phyloP scores from a whole-genome alignment of 2,888 invertebrate genomes.

The Brachypterus glaber region DNA sequence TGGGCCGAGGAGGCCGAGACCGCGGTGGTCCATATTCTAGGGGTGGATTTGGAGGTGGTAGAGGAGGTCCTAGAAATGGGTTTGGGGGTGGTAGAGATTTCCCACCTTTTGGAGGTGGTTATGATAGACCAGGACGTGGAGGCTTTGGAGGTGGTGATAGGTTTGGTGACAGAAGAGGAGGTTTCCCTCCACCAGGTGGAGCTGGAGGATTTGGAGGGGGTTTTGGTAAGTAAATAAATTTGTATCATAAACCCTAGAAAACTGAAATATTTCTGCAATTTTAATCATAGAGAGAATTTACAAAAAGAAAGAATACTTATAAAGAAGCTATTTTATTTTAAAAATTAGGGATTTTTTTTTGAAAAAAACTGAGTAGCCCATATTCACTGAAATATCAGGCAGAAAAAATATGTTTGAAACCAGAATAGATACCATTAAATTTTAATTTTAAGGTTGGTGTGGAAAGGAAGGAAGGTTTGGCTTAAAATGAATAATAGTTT shows the following conservation, averaged over 20 bases:
- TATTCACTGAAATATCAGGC: no score
- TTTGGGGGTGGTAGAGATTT: constrained; percentile 14
- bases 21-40: constrained; percentile 36
- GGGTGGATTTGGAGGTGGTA: constrained; percentile 19
- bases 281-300: no score
- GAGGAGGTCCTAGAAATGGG: constrained; percentile 21
- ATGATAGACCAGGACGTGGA: constrained; percentile 20
- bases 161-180: constrained; percentile 22
- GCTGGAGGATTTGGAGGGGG: constrained; percentile 17
- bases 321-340: no score
- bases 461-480: no score
- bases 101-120: constrained; percentile 15
- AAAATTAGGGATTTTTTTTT: no score
- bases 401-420: no score
- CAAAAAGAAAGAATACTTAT: no score
- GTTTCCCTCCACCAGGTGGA: constrained; percentile 12
- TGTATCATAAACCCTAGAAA: constrained; percentile 15
- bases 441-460: no score
- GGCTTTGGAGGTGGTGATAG: constrained; percentile 12
- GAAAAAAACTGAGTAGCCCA: no score
- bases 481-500: no score
- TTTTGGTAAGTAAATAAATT: constrained; percentile 9
- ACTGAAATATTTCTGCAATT: no score
- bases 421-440: no score
- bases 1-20: constrained; percentile 47